Evolutionary conservation across 2,888 invertebrate species (phyloP), one percentile per base, ranked within the genome.

Genomic region (Pachycephus smyrnensis): DNA sequence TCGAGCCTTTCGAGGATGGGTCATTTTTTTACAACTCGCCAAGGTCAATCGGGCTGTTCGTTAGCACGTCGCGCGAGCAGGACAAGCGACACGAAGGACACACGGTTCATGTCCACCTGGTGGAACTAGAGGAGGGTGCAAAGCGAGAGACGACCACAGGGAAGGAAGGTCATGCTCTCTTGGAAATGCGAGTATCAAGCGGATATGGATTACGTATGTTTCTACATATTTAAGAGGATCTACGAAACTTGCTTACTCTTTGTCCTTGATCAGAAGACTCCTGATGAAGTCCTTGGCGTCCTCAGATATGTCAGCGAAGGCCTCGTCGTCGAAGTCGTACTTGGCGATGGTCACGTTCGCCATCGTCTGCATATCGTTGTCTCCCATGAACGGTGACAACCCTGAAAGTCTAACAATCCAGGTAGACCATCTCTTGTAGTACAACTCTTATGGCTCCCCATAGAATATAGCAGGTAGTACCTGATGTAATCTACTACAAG

Each of bases 301-400:
- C 37, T 96, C 96, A 2, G 98, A 98, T 87, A 99, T 98, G 89
- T 97, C 97, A 86, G 96, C 96, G 92, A 99, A 99, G 79, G 98
- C 97, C 92, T 99, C 98, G 91, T 99, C 98, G 87, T 98, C 98
- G 92, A 97, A 99, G 93, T 99, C 99, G 92, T 98, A 99, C 91
- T 98, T 98, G 75, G 98, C 98, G 86, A 98, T 95, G 3, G 99
- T 98, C 40, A 99, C 98, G 92, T 99, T 99, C n/a, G 97, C 97
- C 96, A 99, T 98, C 12, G 99, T 99, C 92, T 99, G 98, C 86
- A 97, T 96, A 92, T 99, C 99, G 74, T 96, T 98, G 90, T 98
- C 97, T 1, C 99, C 99, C 97, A 99, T 98, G 93, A 99, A 99
- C 23, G 99, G 99, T 11, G 99, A 99, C 80, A 99, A 93, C 9